Percentiles rank a stretch among this genome's conserved stretches.
phyloP scores from a whole-genome alignment of 2,797 vertebrate species.

The Cetoscarus ocellatus region DNA sequence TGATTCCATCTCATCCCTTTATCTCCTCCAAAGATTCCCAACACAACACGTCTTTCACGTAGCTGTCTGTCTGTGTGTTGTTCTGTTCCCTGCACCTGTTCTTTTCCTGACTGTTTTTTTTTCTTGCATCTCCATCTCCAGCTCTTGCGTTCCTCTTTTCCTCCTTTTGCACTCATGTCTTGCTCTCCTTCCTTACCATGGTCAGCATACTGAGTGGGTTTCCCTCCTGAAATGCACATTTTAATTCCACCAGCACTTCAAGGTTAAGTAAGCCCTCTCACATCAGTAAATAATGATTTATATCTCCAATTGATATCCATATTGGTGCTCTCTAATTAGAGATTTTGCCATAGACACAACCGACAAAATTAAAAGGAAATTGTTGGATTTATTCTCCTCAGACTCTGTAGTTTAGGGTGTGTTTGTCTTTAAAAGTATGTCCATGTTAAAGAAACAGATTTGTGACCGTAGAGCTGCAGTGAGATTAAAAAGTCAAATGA shows the following conservation, averaged over 20 bases:
- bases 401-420: not conserved
- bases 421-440: slow-evolving; percentile 12
- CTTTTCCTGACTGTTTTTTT: slow-evolving; percentile 38
- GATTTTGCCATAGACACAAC: slow-evolving; percentile 40
- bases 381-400: slow-evolving; percentile 1
- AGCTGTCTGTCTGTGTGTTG: slow-evolving; percentile 33
- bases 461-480: slow-evolving; percentile 8
- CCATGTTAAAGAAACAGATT: slow-evolving; percentile 8
- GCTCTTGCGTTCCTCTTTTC: slow-evolving; percentile 27
- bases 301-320: slow-evolving; percentile 67
- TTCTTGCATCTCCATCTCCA: slow-evolving; percentile 63
- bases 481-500: slow-evolving; percentile 15
- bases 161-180: slow-evolving; percentile 48
- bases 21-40: slow-evolving; percentile 34
- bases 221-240: slow-evolving; percentile 74
- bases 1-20: slow-evolving; percentile 49
- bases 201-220: slow-evolving; percentile 80
- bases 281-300: slow-evolving; percentile 78
- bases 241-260: slow-evolving; percentile 75
- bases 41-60: slow-evolving; percentile 39
- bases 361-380: slow-evolving; percentile 32
- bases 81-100: slow-evolving; percentile 61
- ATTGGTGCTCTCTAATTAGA: slow-evolving; percentile 63
- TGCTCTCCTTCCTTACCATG: slow-evolving; percentile 62
- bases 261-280: slow-evolving; percentile 81